Evolutionary conservation across 2,113 vertebrate species (phyloP).

Genomic region (Cebus imitator): DNA sequence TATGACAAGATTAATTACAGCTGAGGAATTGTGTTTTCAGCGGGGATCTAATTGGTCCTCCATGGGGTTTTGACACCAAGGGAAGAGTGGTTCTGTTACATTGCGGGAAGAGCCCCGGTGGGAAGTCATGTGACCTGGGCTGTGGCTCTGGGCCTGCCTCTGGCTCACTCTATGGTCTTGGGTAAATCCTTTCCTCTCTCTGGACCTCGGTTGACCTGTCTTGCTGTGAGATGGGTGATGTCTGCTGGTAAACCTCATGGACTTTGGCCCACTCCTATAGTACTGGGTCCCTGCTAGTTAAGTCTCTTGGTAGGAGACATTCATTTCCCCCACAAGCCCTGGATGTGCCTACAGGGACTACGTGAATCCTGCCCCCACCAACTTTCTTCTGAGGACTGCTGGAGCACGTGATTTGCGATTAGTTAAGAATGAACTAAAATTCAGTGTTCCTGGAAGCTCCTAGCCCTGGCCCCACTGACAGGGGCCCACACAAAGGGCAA

Average conservation of each 20-base stretch:
- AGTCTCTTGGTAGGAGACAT: background rate
- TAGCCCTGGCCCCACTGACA: background rate
- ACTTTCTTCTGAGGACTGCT: background rate
- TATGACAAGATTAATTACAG: background rate
- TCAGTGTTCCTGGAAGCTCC: background rate
- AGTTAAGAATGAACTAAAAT: background rate
- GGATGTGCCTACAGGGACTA: background rate
- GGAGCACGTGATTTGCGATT: background rate
- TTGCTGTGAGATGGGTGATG: background rate
- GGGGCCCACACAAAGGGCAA: background rate
- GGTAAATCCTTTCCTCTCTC: background rate
- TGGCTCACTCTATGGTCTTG: background rate
- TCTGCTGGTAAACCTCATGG: background rate
- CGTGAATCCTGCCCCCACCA: background rate
- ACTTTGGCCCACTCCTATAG: background rate
- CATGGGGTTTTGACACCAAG: background rate
- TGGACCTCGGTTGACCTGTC: background rate
- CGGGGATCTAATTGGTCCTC: background rate
- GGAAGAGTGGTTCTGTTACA: background rate
- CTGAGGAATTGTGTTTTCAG: background rate
- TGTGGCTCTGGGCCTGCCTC: background rate
- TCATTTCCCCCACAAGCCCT: background rate
- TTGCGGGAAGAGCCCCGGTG: background rate
- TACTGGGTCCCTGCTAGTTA: background rate
- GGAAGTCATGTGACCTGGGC: background rate